Evolutionary conservation across 2,113 vertebrate genomes (phyloP).

Genomic region (Lutjanus erythropterus): DNA sequence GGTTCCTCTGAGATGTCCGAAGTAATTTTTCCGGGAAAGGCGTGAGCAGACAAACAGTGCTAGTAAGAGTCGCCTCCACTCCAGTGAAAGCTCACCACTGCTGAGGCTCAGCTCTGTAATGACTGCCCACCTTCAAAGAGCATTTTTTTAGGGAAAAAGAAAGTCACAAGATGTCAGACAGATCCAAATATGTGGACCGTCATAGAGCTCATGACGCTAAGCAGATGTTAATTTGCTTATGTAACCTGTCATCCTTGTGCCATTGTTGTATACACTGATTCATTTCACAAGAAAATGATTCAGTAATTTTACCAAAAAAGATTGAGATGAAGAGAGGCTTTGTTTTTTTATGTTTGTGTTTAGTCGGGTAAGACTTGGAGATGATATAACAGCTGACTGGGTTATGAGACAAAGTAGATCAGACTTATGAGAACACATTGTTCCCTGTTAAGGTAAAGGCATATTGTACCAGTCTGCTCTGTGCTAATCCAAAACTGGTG

Average conservation of each 20-base stretch:
- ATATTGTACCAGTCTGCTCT: slow-evolving; percentile 9
- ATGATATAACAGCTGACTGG: slow-evolving; percentile 52
- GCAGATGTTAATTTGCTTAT: slow-evolving; percentile 71
- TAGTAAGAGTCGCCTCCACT: slow-evolving; percentile 30
- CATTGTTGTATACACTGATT: slow-evolving; percentile 43
- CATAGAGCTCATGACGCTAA: slow-evolving; percentile 23
- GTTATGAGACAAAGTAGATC: slow-evolving; percentile 38
- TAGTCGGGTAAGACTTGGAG: background rate
- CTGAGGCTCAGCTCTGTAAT: slow-evolving; percentile 11
- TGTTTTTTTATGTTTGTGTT: slow-evolving; percentile 22
- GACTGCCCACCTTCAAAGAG: slow-evolving; percentile 29
- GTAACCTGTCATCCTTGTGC: slow-evolving; percentile 42
- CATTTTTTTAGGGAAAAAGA: slow-evolving; percentile 42
- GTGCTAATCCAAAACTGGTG: slow-evolving; percentile 16
- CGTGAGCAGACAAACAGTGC: slow-evolving; percentile 40
- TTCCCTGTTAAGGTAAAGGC: slow-evolving; percentile 35
- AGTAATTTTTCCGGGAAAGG: slow-evolving; percentile 54
- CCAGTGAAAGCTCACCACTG: slow-evolving; percentile 43
- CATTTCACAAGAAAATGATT: slow-evolving; percentile 52
- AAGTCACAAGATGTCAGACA: slow-evolving; percentile 39
- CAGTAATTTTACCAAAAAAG: slow-evolving; percentile 20
- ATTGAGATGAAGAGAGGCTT: slow-evolving; percentile 27
- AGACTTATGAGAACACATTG: slow-evolving; percentile 34
- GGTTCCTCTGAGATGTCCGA: slow-evolving; percentile 51
- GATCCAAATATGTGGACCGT: slow-evolving; percentile 45